Conservation (phyloP, 1,140 invertebrate species). For the Apis florea region DNA sequence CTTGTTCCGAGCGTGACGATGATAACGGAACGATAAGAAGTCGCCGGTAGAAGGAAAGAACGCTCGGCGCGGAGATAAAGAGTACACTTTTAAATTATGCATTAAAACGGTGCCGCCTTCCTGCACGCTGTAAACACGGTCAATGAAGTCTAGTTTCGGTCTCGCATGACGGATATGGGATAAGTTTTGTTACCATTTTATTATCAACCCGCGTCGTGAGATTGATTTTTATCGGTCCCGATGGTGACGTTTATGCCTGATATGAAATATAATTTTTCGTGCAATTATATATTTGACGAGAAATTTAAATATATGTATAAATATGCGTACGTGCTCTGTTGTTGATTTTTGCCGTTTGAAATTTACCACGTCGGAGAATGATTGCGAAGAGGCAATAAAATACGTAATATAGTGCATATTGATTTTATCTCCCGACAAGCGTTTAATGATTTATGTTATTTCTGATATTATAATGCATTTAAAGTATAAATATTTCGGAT, state of each 20-base stretch:
- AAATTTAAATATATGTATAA: neutral
- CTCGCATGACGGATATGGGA: neutral
- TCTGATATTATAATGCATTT: neutral
- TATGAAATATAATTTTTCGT: neutral
- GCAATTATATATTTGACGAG: neutral
- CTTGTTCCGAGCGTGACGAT: slow-evolving; percentile 42
- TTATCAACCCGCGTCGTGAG: neutral
- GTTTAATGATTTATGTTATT: neutral
- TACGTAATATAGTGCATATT: neutral
- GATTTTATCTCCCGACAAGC: neutral
- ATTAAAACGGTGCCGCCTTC: neutral
- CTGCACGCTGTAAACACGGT: neutral
- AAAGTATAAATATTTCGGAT: neutral
- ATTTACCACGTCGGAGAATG: neutral
- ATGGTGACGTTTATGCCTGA: neutral
- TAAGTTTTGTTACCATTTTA: neutral
- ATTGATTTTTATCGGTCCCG: neutral
- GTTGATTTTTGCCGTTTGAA: neutral
- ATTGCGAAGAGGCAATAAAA: neutral
- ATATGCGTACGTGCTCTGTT: neutral
- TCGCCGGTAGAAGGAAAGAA: neutral
- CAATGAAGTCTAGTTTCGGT: neutral
- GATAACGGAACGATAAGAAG: slow-evolving; percentile 39
- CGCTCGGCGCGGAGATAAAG: slow-evolving; percentile 25
- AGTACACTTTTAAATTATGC: slow-evolving; percentile 32